Base-by-base conservation (phyloP, 2,888 invertebrate genomes). In the Drosophila anomalata region DNA sequence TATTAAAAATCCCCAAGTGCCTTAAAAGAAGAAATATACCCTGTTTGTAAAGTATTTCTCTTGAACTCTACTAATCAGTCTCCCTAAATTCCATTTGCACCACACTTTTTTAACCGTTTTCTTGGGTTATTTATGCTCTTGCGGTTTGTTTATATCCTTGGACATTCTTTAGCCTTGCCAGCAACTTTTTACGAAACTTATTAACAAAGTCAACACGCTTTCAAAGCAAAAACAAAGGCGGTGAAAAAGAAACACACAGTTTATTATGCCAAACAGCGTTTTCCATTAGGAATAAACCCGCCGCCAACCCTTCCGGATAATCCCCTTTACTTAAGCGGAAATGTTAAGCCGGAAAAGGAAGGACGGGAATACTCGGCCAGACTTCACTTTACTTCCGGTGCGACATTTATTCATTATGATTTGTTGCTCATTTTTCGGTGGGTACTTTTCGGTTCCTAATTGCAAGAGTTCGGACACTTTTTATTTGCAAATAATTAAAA, bases 401-500 rank as follows among this genome's bases (percentile, higher is more conserved):
- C 78, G 88, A 84, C 88, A 88, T 86, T 84, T 86, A 84, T 83
- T 84, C 77, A 88, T 84, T 86, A 86, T 86, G 88, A 86, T 88
- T 87, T 88, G 76, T 73, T 76, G 76, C 73, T 76, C 81, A 76
- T 75, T 80, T 88, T 71, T 63, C 48, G 58, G 36, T 57, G 50
- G 31, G 52, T 62, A 66, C 73, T 63, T 75, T 66, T 70, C 29
- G 57, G 36, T 31, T 33, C 75, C 77, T 87, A 82, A 87, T 83
- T 83, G 82, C 66, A 76, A 55, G 76, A 69, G 51, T 68, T 84
- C 67, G 41, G 51, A 31, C 51, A 59, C 76, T 67, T 73, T 69
- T 87, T 88, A 76, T 87, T 83, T 87, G 57, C 83, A 88, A 83
- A 86, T 88, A 86, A 83, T 83, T 83, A 86, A 79, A 82, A 83